Evolutionary conservation across 1,140 invertebrate species (phyloP).

Genomic region (Zaprionus inermis): DNA sequence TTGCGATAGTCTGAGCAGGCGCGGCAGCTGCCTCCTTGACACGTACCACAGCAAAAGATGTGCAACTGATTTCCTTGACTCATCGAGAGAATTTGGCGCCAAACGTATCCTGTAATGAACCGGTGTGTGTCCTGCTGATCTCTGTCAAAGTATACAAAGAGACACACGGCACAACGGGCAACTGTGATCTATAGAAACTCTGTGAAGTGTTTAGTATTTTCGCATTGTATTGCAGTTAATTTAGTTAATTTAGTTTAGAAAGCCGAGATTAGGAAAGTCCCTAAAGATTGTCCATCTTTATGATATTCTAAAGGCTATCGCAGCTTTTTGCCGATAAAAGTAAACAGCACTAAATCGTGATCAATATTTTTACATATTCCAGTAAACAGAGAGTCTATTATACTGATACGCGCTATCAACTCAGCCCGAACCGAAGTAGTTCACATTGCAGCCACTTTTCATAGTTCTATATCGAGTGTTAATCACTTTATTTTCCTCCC

Average conservation of each 20-base stretch:
- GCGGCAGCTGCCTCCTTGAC: constrained; percentile 44
- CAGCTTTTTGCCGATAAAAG: too few species aligned
- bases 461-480: constrained; percentile 18
- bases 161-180: neutral
- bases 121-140: constrained; percentile 50
- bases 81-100: constrained; percentile 38
- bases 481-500: constrained; percentile 4
- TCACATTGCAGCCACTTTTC: neutral
- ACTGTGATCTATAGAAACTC: neutral
- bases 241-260: too few species aligned
- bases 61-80: constrained; percentile 28
- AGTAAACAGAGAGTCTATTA: too few species aligned
- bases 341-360: too few species aligned
- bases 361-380: too few species aligned
- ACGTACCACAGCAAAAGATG: constrained; percentile 57
- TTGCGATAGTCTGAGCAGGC: neutral
- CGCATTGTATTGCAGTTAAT: neutral
- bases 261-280: too few species aligned
- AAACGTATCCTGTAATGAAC: constrained; percentile 43
- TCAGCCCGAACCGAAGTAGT: neutral
- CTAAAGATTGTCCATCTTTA: neutral
- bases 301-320: too few species aligned
- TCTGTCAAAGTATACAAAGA: constrained; percentile 13
- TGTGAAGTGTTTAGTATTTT: neutral
- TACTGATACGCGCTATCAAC: neutral